Evolutionary conservation across 2,888 invertebrate species (phyloP).

Genomic region (Leucoma salicis): DNA sequence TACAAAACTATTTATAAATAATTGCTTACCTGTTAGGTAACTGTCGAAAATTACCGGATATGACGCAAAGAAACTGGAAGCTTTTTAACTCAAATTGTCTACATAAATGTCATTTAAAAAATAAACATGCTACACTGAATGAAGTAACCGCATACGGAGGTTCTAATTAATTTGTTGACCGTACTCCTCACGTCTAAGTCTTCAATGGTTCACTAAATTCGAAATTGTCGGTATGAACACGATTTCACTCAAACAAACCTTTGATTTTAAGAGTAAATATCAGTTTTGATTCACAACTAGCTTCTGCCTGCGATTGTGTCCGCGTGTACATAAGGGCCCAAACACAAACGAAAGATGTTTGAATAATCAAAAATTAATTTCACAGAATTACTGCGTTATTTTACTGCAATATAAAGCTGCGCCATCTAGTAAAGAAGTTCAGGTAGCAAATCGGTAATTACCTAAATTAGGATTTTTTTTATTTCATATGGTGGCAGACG

Average conservation of each 20-base stretch:
- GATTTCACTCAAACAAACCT: slow-evolving; percentile 24
- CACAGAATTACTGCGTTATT: too few relatives aligned
- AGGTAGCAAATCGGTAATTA: too few relatives aligned
- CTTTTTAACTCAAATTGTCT: neutral
- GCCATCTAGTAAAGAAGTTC: too few relatives aligned
- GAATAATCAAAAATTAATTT: too few relatives aligned
- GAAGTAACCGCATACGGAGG: slow-evolving; percentile 1
- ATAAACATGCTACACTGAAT: slow-evolving; percentile 1
- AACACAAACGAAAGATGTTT: too few relatives aligned
- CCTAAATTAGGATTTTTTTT: too few relatives aligned
- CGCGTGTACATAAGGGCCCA: too few relatives aligned
- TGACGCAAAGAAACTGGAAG: neutral
- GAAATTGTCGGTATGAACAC: slow-evolving; percentile 19
- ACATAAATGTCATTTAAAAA: neutral
- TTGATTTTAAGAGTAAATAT: slow-evolving; percentile 30
- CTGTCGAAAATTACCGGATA: neutral
- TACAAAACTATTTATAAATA: too few relatives aligned
- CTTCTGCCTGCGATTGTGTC: too few relatives aligned
- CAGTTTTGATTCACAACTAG: too few relatives aligned
- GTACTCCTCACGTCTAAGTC: slow-evolving; percentile 6
- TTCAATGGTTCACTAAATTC: slow-evolving; percentile 31
- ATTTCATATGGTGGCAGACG: too few relatives aligned
- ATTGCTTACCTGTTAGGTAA: neutral
- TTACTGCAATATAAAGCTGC: too few relatives aligned
- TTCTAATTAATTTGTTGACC: slow-evolving; percentile 13